Percentiles rank a stretch among this genome's conserved stretches.
Conservation (phyloP, 2,888 invertebrate species). For the Seira musarum region DNA sequence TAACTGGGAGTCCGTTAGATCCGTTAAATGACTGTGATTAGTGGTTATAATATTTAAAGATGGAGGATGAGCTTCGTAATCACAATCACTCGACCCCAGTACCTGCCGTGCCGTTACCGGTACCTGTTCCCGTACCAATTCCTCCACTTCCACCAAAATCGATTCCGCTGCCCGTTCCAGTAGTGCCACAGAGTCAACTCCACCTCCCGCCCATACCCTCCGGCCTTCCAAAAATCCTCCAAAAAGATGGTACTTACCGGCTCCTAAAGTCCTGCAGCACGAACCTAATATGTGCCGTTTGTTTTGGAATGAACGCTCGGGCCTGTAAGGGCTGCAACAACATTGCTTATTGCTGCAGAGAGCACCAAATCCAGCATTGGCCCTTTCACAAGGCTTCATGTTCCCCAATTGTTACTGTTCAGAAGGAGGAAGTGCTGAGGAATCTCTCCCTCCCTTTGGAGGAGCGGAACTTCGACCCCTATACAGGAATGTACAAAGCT, state of each 20-base stretch:
- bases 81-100: not conserved
- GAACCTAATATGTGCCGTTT: constrained; percentile 36
- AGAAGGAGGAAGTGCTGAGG: constrained; percentile 9
- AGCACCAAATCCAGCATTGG: constrained; percentile 41
- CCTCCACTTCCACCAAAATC: not conserved
- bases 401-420: constrained; percentile 16
- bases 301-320: constrained; percentile 36
- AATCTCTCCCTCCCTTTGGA: constrained; percentile 28
- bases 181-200: too few relatives aligned
- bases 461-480: constrained; percentile 24
- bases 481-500: constrained; percentile 33
- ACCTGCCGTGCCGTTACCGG: not conserved
- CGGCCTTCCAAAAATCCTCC: too few relatives aligned
- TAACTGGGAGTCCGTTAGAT: too few relatives aligned
- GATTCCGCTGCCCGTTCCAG: too few relatives aligned
- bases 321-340: constrained; percentile 37
- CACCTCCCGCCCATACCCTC: too few relatives aligned
- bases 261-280: constrained; percentile 30
- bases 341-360: constrained; percentile 36
- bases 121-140: not conserved
- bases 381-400: constrained; percentile 11
- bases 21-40: too few relatives aligned
- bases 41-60: too few relatives aligned
- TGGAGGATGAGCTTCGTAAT: too few relatives aligned
- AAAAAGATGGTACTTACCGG: too few relatives aligned